Conservation (phyloP, 2,797 vertebrate species). For the Hypotaenidia okinawae region DNA sequence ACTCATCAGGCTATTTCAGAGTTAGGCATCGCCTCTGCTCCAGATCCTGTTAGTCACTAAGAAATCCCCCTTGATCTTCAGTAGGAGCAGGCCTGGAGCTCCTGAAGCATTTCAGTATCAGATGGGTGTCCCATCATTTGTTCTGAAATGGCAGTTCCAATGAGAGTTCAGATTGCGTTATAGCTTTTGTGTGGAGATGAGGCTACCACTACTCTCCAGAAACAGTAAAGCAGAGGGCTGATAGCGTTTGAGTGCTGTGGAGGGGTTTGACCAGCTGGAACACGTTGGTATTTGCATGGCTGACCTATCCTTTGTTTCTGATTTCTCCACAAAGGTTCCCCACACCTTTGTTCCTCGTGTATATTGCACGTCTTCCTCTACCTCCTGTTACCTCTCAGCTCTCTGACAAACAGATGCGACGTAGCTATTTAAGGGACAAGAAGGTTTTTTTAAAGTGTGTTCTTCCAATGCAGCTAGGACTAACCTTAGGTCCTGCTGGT, state of each 20-base stretch:
- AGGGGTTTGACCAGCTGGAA: background rate
- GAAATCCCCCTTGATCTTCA: background rate
- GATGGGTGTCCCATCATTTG: background rate
- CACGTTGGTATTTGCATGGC: accelerated
- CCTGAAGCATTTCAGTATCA: accelerated
- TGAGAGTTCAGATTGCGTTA: background rate
- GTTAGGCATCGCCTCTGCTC: background rate
- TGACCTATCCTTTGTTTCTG: background rate
- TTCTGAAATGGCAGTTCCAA: background rate
- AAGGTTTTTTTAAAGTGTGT: background rate
- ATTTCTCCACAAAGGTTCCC: background rate
- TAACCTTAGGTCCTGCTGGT: background rate
- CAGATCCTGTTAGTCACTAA: background rate
- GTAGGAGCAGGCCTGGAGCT: background rate
- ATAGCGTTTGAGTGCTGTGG: background rate
- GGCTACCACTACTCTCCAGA: background rate
- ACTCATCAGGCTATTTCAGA: background rate
- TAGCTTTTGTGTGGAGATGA: background rate
- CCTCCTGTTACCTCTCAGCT: background rate
- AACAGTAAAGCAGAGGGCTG: background rate
- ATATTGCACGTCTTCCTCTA: background rate
- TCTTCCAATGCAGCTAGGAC: background rate
- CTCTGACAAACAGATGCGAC: background rate
- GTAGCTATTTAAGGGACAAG: background rate
- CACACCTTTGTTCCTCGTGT: background rate